phyloP scores from a whole-genome alignment of 2,113 vertebrate genomes.

The Spea bombifrons region DNA sequence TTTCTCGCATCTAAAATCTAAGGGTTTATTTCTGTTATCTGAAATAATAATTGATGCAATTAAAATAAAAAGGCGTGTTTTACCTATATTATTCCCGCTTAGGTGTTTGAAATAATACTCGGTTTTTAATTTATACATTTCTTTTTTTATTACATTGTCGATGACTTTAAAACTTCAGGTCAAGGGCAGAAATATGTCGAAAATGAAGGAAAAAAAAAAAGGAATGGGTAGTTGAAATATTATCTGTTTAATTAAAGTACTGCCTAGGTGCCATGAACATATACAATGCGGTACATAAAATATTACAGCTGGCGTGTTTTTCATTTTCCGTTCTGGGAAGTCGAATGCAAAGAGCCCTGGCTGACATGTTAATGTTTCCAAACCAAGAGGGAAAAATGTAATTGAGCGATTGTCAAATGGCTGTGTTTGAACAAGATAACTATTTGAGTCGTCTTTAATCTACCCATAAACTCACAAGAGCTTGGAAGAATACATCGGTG shows the following conservation, averaged over 20 bases:
- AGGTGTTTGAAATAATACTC: background rate
- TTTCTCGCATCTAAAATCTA: too few relatives aligned
- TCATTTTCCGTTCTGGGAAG: slow-evolving; percentile 15
- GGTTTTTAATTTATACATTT: background rate
- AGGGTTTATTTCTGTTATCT: too few relatives aligned
- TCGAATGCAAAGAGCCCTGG: background rate
- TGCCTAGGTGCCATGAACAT: slow-evolving; percentile 3
- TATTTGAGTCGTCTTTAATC: slow-evolving; percentile 9
- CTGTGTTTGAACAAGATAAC: slow-evolving; percentile 25
- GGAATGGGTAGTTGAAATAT: slow-evolving; percentile 21
- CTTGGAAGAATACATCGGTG: background rate
- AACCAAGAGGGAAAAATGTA: slow-evolving; percentile 41
- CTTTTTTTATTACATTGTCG: background rate
- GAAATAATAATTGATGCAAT: too few relatives aligned
- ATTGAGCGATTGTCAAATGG: slow-evolving; percentile 30
- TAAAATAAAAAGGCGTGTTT: too few relatives aligned
- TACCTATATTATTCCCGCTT: too few relatives aligned
- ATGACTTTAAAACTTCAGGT: slow-evolving; percentile 6
- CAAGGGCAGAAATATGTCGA: slow-evolving; percentile 24
- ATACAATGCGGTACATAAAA: slow-evolving; percentile 36
- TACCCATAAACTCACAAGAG: slow-evolving; percentile 1
- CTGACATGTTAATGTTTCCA: slow-evolving; percentile 42
- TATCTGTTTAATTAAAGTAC: slow-evolving; percentile 40
- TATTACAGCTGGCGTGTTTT: slow-evolving; percentile 28
- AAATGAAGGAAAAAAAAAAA: background rate